Conservation (phyloP, 1,140 invertebrate genomes). For the Carposina sasakii region DNA sequence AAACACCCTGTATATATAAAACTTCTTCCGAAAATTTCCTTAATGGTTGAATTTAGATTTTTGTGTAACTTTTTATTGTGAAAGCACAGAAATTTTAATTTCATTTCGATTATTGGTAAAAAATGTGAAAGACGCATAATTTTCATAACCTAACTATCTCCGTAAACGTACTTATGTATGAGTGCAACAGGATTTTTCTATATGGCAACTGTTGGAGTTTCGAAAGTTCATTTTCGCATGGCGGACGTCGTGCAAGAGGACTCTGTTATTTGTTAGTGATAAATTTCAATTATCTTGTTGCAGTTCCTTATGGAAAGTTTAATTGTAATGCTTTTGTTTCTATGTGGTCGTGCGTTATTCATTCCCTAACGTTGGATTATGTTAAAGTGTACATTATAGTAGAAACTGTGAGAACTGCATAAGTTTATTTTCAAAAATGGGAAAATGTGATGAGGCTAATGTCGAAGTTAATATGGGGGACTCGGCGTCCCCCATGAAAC, state of each 20-base stretch:
- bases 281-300: conserved; percentile 58
- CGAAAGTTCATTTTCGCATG: conserved; percentile 73
- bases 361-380: conserved; percentile 66
- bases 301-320: conserved; percentile 65
- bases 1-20: too few relatives aligned
- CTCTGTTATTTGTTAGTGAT: conserved; percentile 69
- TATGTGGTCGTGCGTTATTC: conserved; percentile 67
- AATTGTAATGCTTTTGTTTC: conserved; percentile 62
- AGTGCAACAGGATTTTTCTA: conserved; percentile 23
- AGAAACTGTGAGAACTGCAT: conserved; percentile 62
- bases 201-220: conserved; percentile 57
- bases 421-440: conserved; percentile 66
- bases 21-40: too few relatives aligned
- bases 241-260: conserved; percentile 66
- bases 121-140: too few relatives aligned
- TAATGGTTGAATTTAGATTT: too few relatives aligned
- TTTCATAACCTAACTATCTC: conserved; percentile 16
- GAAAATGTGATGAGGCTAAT: conserved; percentile 73
- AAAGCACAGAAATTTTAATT: too few relatives aligned
- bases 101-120: too few relatives aligned
- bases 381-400: conserved; percentile 61
- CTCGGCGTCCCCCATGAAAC: conserved; percentile 73
- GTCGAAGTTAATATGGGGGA: conserved; percentile 72
- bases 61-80: too few relatives aligned
- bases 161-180: conserved; percentile 21